Percentiles rank a stretch among this genome's conserved stretches.
These are phyloP conservation scores for Myopa testacea DNA, from an alignment of 2,888 invertebrate genomes.

Conservation along the genomic window DNA sequence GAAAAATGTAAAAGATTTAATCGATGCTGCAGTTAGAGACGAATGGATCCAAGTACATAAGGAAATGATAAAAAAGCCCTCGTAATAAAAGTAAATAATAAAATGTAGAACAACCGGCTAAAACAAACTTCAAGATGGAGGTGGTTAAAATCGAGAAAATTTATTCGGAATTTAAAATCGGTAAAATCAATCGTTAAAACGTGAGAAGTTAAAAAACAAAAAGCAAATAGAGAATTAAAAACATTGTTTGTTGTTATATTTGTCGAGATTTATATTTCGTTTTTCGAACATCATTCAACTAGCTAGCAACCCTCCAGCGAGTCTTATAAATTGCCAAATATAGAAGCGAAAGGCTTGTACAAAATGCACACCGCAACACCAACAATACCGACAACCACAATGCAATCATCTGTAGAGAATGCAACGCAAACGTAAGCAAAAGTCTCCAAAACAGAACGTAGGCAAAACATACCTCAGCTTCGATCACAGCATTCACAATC, in stretches of 20 bases:
- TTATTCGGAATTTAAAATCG: too few relatives aligned
- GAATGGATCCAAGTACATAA: too few relatives aligned
- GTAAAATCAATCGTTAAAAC: too few relatives aligned
- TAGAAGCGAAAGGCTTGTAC: not conserved
- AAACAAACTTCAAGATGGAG: too few relatives aligned
- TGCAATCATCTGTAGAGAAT: not conserved
- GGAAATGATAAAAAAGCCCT: too few relatives aligned
- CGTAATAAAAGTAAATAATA: too few relatives aligned
- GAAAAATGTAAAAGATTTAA: not conserved
- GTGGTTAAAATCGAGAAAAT: too few relatives aligned
- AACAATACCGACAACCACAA: not conserved
- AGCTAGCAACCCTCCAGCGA: not conserved
- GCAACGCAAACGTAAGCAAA: not conserved
- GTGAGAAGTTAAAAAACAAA: too few relatives aligned
- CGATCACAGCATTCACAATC: not conserved
- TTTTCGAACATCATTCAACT: not conserved
- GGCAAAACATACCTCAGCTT: conserved; percentile 9
- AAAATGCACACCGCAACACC: not conserved
- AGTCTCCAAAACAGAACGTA: not conserved
- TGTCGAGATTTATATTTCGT: not conserved
- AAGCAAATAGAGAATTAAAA: too few relatives aligned
- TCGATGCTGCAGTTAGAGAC: not conserved
- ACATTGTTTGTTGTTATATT: not conserved
- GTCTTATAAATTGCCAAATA: not conserved
- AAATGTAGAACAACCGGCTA: too few relatives aligned